Base-by-base conservation (phyloP, 2,797 vertebrate genomes). In the Acipenser oxyrinchus region DNA sequence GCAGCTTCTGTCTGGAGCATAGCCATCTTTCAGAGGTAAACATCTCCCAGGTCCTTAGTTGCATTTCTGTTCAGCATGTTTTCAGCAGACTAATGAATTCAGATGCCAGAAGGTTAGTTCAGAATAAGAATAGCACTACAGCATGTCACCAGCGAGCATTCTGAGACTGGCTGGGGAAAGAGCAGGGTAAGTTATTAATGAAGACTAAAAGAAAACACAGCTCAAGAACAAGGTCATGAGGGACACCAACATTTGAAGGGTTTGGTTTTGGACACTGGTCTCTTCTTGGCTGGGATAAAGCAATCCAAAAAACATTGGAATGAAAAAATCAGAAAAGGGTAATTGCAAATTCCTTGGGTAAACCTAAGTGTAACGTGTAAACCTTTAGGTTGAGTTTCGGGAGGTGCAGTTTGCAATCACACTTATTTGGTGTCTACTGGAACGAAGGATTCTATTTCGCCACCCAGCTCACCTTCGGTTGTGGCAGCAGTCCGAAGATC, bases 81-180 rank as follows among this genome's bases (percentile, higher is more conserved):
- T 55, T n/a, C 53, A 10, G 9, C 53, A 62, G 15, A 62, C 18
- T 23, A 62, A 62, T 62, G 48, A 18, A 62, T 62, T 62, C 60
- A 15, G 60, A 62, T 48, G 7, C 13, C 48, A 62, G 60, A 15
- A 48, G 60, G 60, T 62, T 62, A 10, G 10, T 37, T n/a, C 60
- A 62, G 60, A 62, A 62, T 62, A 62, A 62, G 37, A 62, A 62
- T 62, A 62, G 60, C 8, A 62, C 37, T 37, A 37, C 37, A 37
- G 7, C 11, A 12, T 62, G 60, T 62, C 60, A 62, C 37, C 60
- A 62, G 8, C 18, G 3, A 8, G 9, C 8, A 62, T 62, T 62
- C 48, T 62, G 60, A 62, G 48, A 23, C 60, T 62, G 60, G 48
- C 60, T 62, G 13, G 37, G 60, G 15, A 37, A 10, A 8, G 18